Evolutionary conservation across 2,113 vertebrate species (phyloP).

Genomic region (Datnioides undecimradiatus): DNA sequence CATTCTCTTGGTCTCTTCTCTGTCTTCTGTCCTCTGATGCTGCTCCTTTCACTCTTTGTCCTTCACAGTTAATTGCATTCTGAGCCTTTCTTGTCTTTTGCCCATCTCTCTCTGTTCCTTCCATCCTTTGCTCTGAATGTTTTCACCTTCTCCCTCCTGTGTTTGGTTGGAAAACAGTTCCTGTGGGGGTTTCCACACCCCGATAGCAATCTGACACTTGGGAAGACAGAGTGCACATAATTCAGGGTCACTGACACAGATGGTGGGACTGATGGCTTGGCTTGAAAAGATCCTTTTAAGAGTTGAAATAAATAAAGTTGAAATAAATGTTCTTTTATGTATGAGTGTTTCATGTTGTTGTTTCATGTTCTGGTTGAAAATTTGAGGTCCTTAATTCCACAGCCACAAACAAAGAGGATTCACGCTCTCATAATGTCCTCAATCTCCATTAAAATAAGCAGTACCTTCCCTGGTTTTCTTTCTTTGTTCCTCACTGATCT

Average conservation of each 20-base stretch:
- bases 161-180: conserved; percentile 29
- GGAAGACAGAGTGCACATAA: conserved; percentile 2
- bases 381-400: neutral
- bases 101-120: neutral
- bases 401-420: neutral
- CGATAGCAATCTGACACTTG: conserved; percentile 8
- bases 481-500: neutral
- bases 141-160: conserved; percentile 27
- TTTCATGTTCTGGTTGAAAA: neutral
- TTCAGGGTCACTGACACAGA: conserved; percentile 1
- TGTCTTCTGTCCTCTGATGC: conserved; percentile 34
- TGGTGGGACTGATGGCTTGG: neutral
- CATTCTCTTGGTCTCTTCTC: conserved; percentile 1
- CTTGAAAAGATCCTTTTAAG: neutral
- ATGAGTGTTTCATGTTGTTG: neutral
- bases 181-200: conserved; percentile 1
- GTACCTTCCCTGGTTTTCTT: neutral
- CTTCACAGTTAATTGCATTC: conserved; percentile 54
- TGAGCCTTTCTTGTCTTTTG: conserved; percentile 24
- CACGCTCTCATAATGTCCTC: neutral
- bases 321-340: neutral
- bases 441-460: neutral
- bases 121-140: conserved; percentile 19
- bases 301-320: neutral
- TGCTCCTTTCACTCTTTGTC: conserved; percentile 34